Percentiles rank a stretch among this genome's conserved stretches.
Evolutionary conservation across 2,113 vertebrate genomes (phyloP).

Genomic region (Istiophorus platypterus): DNA sequence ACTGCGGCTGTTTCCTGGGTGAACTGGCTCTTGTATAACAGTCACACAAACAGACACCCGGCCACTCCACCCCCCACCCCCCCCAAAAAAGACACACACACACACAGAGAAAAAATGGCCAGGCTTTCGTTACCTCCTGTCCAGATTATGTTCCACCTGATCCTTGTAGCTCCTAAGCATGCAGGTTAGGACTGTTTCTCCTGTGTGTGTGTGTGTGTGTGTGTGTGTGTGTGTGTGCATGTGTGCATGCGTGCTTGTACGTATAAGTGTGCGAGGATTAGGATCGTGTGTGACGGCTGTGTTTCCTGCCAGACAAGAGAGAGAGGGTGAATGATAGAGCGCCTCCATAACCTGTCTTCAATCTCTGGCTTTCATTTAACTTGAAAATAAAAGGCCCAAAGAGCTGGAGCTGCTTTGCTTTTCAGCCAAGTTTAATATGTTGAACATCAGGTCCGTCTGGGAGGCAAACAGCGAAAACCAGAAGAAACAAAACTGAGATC

Average conservation of each 20-base stretch:
- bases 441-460: conserved; percentile 46
- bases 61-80: too few species aligned
- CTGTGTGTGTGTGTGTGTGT: conserved; percentile 42
- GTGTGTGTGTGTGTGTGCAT: conserved; percentile 28
- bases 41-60: background rate
- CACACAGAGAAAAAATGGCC: conserved; percentile 43
- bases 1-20: conserved; percentile 70
- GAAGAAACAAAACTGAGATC: conserved; percentile 24
- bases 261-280: conserved; percentile 53
- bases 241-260: conserved; percentile 26
- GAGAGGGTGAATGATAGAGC: conserved; percentile 48
- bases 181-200: conserved; percentile 70
- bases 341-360: conserved; percentile 58
- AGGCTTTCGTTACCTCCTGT: conserved; percentile 71
- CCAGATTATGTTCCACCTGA: conserved; percentile 78
- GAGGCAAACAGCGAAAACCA: conserved; percentile 43
- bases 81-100: too few species aligned
- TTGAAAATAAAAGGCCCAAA: conserved; percentile 55
- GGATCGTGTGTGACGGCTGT: conserved; percentile 58
- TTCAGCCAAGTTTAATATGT: conserved; percentile 60
- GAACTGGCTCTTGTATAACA: conserved; percentile 43
- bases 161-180: conserved; percentile 72
- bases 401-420: conserved; percentile 12
- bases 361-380: conserved; percentile 72
- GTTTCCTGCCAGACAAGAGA: conserved; percentile 50